Base-by-base conservation (phyloP, 2,888 invertebrate genomes). In the Drosophila helvetica region DNA sequence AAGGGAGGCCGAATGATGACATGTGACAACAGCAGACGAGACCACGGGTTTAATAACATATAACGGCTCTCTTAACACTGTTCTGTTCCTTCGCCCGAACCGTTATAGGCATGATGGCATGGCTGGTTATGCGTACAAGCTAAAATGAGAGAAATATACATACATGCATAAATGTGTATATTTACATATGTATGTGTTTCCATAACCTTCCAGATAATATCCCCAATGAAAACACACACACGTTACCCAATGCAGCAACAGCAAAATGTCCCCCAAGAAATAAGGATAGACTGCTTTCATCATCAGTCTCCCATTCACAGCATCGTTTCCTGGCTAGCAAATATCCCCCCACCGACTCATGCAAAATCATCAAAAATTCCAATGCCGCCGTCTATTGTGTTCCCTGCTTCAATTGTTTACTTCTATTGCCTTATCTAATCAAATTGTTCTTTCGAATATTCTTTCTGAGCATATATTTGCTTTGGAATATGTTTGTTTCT, bases 31-130 rank as follows among this genome's bases (percentile, higher is more conserved):
- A 71, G 52, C 25, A 27, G 43, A 53, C 68, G 59, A 69, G 38
- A 38, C 15, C 38, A 38, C 38, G n/a, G 6, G 72, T 61, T 72
- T 59, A 69, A 69, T 63, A 69, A 55, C 62, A 69, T 69, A 55
- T 62, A 69, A 69, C 66, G 68, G 66, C 69, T 66, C 69, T 66
- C 56, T 66, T 66, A 55, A 55, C 69, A 68, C 69, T 68, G 69
- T 55, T 66, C 69, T 68, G 69, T 55, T 66, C 56, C 68, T 66
- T 68, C 54, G 47, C 42, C 55, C 22, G 19, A 43, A 27, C 42
- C 69, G 54, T 25, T 43, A 42, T 43, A 54, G 67, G 48, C 67
- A 48, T 33, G 53, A 67, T 54, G 68, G 19, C 19, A 19, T 2
- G 19, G 19, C 19, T 22, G 6, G 17, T 50, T 33, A 18, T 15